phyloP scores from a whole-genome alignment of 2,888 invertebrate genomes.

The Galerucella calmariensis region DNA sequence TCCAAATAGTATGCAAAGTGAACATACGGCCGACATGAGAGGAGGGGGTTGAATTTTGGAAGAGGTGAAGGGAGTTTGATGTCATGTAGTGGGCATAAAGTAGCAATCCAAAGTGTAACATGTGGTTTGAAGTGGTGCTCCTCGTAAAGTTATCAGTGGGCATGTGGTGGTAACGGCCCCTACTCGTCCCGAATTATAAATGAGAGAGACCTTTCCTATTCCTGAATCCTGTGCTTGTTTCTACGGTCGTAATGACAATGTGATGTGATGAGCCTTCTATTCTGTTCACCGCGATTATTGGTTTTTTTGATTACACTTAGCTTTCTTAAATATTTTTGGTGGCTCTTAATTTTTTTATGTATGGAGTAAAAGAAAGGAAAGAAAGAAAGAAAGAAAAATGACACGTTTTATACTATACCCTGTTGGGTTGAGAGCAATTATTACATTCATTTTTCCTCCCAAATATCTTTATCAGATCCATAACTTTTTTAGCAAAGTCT shows the following conservation, averaged over 20 bases:
- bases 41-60: slow-evolving; percentile 36
- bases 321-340: background rate
- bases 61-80: slow-evolving; percentile 53
- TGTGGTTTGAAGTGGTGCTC: slow-evolving; percentile 66
- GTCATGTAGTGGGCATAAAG: slow-evolving; percentile 66
- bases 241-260: slow-evolving; percentile 63
- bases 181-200: slow-evolving; percentile 63
- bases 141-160: slow-evolving; percentile 66
- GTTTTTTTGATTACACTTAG: slow-evolving; percentile 8
- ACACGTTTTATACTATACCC: no score
- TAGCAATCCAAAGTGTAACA: slow-evolving; percentile 65
- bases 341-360: background rate
- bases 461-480: no score
- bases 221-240: slow-evolving; percentile 49
- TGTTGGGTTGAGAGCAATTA: no score
- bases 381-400: no score
- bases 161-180: slow-evolving; percentile 65
- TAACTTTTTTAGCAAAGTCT: no score
- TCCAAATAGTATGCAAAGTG: slow-evolving; percentile 51
- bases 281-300: slow-evolving; percentile 1
- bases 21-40: slow-evolving; percentile 12
- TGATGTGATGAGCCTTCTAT: slow-evolving; percentile 61
- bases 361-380: no score
- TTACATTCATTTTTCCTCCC: no score
- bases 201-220: slow-evolving; percentile 50